Conservation (phyloP, 1,140 invertebrate genomes). For the Pseudomyrmex pallidus region DNA sequence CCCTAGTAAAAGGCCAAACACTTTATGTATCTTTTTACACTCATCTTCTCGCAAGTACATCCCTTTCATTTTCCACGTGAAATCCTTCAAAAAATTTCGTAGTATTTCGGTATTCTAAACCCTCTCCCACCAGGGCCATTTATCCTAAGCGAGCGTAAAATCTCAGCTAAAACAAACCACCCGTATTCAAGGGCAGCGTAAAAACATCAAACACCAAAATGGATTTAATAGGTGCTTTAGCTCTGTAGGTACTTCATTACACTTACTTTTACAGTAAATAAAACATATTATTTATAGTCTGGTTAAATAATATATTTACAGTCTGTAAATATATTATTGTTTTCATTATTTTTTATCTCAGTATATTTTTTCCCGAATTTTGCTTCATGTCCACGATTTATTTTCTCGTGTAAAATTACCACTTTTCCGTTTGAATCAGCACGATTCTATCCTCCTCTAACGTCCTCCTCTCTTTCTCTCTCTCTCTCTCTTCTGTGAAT, state of each 20-base stretch:
- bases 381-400: too few species aligned
- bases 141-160: conserved; percentile 43
- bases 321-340: too few species aligned
- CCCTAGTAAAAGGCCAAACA: too few species aligned
- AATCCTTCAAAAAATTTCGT: conserved; percentile 36
- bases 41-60: background rate
- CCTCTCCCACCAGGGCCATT: background rate
- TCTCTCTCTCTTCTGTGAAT: too few species aligned
- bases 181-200: conserved; percentile 39
- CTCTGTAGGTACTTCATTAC: conserved; percentile 39
- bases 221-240: conserved; percentile 52
- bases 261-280: background rate
- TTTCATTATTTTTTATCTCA: background rate
- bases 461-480: too few species aligned
- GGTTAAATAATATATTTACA: too few species aligned
- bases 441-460: too few species aligned
- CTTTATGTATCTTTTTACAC: background rate
- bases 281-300: too few species aligned
- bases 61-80: background rate
- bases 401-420: too few species aligned
- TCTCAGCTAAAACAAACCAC: conserved; percentile 51
- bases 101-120: conserved; percentile 33
- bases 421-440: too few species aligned
- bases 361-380: background rate
- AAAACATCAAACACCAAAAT: conserved; percentile 60